Evolutionary conservation across 2,797 vertebrate species (phyloP), one percentile per base, ranked within the genome.

Genomic region (Poecilia picta): DNA sequence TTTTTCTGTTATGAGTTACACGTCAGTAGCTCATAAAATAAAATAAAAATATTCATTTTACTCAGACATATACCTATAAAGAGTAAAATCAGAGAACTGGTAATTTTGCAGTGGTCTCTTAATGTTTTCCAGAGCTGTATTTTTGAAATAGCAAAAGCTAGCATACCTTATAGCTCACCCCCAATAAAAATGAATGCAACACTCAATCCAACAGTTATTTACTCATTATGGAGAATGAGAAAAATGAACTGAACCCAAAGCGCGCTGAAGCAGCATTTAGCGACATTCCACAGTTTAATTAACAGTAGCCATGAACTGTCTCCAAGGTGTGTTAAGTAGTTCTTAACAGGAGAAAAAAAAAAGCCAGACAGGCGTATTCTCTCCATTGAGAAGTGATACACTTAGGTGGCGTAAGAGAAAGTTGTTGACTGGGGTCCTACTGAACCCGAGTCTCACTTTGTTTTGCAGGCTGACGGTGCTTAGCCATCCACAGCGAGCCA

Each of bases 401-500:
- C 82, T 89, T n/a, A 81, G n/a, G 77, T 7, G 25, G 79, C 18
- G 72, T 39, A 23, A 82, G 83, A 80, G 73, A 82, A 77, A 80
- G 10, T 57, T 77, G 77, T 78, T 77, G 75, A 85, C 82, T 76
- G 76, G 73, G 78, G 86, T 57, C 85, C 86, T 77, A 71, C 85
- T 89, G 75, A 89, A 89, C 81, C 85, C 0, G 25, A 83, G 80
- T 85, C 87, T 84, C 83, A n/a, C 78, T 81, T 88, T 43, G 86
- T 91, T 87, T 86, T 81, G 73, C 89, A 77, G 81, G 78, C 85
- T 72, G 84, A 81, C 46, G 75, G 87, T 71, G 90, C 82, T 89
- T 89, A 91, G 82, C 90, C 89, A 91, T 89, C 87, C 90, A 87
- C 78, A 10, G 76, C 84, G 39, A 84, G 88, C 79, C 64, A 36